Percentiles rank a stretch among this genome's conserved stretches.
phyloP scores from a whole-genome alignment of 2,113 vertebrate species.

The Ictidomys tridecemlineatus region DNA sequence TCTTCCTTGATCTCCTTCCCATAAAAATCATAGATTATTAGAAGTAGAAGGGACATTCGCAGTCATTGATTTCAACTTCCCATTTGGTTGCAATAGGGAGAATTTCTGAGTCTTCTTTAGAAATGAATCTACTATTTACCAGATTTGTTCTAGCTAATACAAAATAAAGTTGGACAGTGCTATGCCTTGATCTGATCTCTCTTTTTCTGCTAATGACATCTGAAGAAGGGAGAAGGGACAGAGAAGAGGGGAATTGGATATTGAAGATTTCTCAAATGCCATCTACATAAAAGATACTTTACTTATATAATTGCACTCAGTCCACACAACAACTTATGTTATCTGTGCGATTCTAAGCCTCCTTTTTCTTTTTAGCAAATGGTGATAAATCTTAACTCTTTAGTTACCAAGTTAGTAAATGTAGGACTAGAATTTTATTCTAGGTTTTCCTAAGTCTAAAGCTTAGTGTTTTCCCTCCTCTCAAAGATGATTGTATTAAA shows the following conservation, averaged over 20 bases:
- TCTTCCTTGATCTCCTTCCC: conserved; percentile 37
- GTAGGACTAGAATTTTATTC: conserved; percentile 19
- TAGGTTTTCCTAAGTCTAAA: neutral
- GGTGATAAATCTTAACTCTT: neutral
- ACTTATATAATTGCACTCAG: neutral
- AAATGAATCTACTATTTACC: neutral
- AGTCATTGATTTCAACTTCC: neutral
- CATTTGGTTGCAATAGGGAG: neutral
- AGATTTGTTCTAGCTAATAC: neutral
- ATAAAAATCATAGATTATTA: conserved; percentile 22
- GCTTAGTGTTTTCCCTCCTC: neutral
- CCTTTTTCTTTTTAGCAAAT: neutral
- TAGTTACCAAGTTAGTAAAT: neutral
- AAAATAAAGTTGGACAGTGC: neutral
- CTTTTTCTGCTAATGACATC: neutral
- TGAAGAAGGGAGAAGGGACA: neutral
- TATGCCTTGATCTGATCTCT: neutral
- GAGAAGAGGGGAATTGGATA: neutral
- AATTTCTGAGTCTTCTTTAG: conserved; percentile 48
- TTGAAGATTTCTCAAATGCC: neutral
- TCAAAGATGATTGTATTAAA: neutral
- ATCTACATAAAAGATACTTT: conserved; percentile 2
- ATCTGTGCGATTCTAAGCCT: neutral
- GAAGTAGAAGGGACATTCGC: neutral
- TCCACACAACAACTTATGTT: neutral